These are phyloP conservation scores for Plestiodon gilberti DNA, from an alignment of 2,113 vertebrate genomes.

Conservation along the genomic window DNA sequence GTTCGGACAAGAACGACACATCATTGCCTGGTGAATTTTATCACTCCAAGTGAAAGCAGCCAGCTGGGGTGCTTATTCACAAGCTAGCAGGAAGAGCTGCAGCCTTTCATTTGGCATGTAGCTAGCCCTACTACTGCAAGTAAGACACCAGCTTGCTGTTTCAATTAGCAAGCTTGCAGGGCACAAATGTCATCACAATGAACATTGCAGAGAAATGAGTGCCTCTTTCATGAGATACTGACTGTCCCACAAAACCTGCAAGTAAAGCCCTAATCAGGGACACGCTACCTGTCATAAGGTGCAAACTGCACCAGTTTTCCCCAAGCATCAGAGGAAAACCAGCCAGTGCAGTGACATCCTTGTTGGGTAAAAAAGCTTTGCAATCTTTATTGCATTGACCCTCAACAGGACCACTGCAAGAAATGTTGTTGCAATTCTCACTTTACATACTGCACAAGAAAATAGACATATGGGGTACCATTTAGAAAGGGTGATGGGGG, in stretches of 20 bases:
- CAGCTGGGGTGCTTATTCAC: not conserved
- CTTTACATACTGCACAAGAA: not conserved
- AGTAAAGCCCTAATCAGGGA: not conserved
- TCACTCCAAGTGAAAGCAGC: not conserved
- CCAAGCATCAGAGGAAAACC: not conserved
- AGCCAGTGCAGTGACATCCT: not conserved
- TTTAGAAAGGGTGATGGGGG: not conserved
- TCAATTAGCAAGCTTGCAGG: not conserved
- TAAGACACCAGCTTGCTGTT: not conserved
- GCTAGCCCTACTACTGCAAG: not conserved
- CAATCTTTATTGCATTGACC: not conserved
- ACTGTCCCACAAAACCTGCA: not conserved
- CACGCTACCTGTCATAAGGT: not conserved
- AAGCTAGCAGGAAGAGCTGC: not conserved
- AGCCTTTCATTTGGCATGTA: not conserved
- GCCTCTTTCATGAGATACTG: not conserved
- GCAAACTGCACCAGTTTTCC: not conserved
- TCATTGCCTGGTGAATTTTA: conserved; percentile 16
- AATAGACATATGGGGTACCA: not conserved
- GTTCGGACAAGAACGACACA: conserved; percentile 5
- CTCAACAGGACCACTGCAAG: not conserved
- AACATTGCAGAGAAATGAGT: not conserved
- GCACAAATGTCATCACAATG: not conserved
- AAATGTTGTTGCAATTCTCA: not conserved
- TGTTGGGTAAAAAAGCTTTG: not conserved